A percentile compares a stretch with the other conserved stretches of the same genome.
Evolutionary conservation across 2,113 vertebrate genomes (phyloP).

Genomic region (Salminus brasiliensis): DNA sequence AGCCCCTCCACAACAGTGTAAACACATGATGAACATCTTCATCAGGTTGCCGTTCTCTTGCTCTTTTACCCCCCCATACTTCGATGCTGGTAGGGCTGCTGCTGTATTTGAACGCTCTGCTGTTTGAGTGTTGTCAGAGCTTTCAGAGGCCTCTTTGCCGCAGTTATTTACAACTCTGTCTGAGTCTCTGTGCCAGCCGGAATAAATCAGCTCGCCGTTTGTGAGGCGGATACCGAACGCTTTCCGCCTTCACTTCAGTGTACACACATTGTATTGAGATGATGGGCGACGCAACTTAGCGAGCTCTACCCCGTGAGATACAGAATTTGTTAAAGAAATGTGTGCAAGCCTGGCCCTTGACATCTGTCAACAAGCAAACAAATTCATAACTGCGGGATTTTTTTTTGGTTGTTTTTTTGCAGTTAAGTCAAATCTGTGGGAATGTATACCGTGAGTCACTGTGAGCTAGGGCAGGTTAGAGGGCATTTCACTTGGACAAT

Average conservation of each 20-base stretch:
- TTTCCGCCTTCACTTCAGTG: background rate
- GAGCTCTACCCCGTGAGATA: background rate
- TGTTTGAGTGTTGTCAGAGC: background rate
- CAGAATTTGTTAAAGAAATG: constrained; percentile 7
- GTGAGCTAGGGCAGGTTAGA: background rate
- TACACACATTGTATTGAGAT: background rate
- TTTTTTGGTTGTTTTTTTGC: too few relatives aligned
- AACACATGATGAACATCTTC: background rate
- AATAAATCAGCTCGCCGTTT: constrained; percentile 9
- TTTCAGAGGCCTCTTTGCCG: background rate
- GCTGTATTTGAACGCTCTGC: background rate
- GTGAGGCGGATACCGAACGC: background rate
- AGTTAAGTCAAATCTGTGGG: background rate
- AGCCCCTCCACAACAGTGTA: background rate
- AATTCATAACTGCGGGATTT: background rate
- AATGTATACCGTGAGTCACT: background rate
- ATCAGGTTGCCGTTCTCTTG: background rate
- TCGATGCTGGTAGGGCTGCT: background rate
- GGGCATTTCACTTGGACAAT: background rate
- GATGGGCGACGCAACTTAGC: background rate
- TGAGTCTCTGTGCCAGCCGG: background rate
- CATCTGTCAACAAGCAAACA: background rate
- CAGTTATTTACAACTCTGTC: constrained; percentile 26
- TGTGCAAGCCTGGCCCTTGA: background rate
- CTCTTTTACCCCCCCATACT: background rate